These are phyloP conservation scores for Heliothis virescens DNA, from an alignment of 1,140 invertebrate species.

Conservation along the genomic window DNA sequence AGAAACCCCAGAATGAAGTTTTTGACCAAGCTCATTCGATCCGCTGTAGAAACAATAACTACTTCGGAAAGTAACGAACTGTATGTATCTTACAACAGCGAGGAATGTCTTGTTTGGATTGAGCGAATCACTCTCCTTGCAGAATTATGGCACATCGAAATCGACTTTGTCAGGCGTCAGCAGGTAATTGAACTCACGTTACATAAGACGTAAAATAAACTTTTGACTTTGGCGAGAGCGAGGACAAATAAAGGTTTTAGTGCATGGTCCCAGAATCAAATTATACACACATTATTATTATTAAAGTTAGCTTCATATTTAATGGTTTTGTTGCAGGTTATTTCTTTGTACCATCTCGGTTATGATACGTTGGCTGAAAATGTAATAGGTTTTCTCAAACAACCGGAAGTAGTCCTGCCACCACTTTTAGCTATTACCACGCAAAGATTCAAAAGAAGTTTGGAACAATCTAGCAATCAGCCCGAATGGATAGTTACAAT, in stretches of 20 bases:
- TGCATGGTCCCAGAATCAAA: no score
- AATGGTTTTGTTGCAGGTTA: slow-evolving; percentile 62
- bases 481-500: slow-evolving; percentile 77
- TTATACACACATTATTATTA: no score
- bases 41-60: slow-evolving; percentile 88
- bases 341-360: slow-evolving; percentile 74
- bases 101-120: slow-evolving; percentile 90
- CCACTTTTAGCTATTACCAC: slow-evolving; percentile 74
- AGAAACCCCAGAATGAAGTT: slow-evolving; percentile 88
- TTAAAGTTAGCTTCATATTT: not conserved
- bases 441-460: slow-evolving; percentile 75
- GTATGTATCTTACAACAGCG: slow-evolving; percentile 79
- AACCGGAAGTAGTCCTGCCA: slow-evolving; percentile 63
- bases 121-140: slow-evolving; percentile 90
- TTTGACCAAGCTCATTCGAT: slow-evolving; percentile 88
- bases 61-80: slow-evolving; percentile 68
- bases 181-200: slow-evolving; percentile 83
- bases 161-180: slow-evolving; percentile 91
- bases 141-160: slow-evolving; percentile 92
- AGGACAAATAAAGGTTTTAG: no score
- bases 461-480: slow-evolving; percentile 73
- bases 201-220: no score
- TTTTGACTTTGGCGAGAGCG: no score
- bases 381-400: slow-evolving; percentile 58
- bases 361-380: slow-evolving; percentile 73